These are phyloP conservation scores for Dasysyrphus tricinctus DNA, from an alignment of 2,888 invertebrate species.

Conservation along the genomic window DNA sequence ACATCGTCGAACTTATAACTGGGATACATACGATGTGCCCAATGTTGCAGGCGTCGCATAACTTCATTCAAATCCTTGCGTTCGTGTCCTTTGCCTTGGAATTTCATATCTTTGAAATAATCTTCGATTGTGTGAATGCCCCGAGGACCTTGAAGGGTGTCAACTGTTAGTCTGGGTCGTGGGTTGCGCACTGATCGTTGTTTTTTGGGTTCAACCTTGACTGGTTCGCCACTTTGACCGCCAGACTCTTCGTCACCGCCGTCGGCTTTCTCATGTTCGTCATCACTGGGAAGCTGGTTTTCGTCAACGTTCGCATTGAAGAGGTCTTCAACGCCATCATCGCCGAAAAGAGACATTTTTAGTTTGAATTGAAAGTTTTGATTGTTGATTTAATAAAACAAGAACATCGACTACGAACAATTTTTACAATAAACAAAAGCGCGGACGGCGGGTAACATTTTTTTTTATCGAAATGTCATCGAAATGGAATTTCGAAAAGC, in stretches of 20 bases:
- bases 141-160: slow-evolving; percentile 88
- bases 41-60: slow-evolving; percentile 93
- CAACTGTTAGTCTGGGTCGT: slow-evolving; percentile 87
- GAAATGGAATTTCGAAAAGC: not conserved
- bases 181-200: slow-evolving; percentile 87
- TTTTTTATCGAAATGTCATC: not conserved
- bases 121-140: slow-evolving; percentile 92
- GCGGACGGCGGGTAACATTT: not conserved
- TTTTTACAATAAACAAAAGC: not conserved
- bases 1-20: slow-evolving; percentile 95
- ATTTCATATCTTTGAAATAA: slow-evolving; percentile 92
- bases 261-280: slow-evolving; percentile 81
- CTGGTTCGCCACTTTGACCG: slow-evolving; percentile 81
- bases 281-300: slow-evolving; percentile 84
- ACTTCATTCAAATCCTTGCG: slow-evolving; percentile 91
- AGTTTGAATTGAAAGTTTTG: not conserved
- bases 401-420: not conserved
- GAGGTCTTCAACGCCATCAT: slow-evolving; percentile 79
- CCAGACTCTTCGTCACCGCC: slow-evolving; percentile 78
- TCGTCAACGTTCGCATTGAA: slow-evolving; percentile 80
- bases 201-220: slow-evolving; percentile 84
- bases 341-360: slow-evolving; percentile 76
- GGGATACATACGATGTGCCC: slow-evolving; percentile 96
- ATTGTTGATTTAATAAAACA: not conserved
- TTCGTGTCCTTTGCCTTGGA: slow-evolving; percentile 91